Evolutionary conservation across 64 coral and sea anemone species (phyloP).

Genomic region (Pachyseris speciosa): DNA sequence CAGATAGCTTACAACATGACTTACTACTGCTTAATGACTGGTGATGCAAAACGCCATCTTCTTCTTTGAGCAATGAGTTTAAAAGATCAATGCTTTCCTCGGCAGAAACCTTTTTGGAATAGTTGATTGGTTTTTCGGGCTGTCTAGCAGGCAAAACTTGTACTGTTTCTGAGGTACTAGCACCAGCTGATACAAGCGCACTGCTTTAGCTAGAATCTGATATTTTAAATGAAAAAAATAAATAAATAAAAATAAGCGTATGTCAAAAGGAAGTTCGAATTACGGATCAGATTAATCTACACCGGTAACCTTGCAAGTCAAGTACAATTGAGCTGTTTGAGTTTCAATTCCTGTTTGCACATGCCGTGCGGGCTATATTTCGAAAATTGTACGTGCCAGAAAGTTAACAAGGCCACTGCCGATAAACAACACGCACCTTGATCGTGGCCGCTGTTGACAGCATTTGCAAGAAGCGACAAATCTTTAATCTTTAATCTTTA

Average conservation of each 20-base stretch:
- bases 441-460: neutral
- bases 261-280: slow-evolving; percentile 6
- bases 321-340: neutral
- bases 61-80: slow-evolving; percentile 20
- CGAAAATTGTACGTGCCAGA: too few relatives aligned
- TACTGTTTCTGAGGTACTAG: slow-evolving; percentile 30
- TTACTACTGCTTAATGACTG: slow-evolving; percentile 17
- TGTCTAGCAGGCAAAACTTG: slow-evolving; percentile 21
- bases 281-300: neutral
- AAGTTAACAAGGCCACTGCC: neutral
- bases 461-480: neutral
- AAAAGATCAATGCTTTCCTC: slow-evolving; percentile 16
- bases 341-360: neutral
- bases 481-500: too few relatives aligned
- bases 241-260: too few relatives aligned
- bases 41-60: slow-evolving; percentile 8
- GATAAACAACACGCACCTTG: neutral
- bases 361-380: too few relatives aligned
- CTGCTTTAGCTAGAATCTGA: slow-evolving; percentile 1
- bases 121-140: slow-evolving; percentile 9
- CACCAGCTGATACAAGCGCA: neutral
- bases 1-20: slow-evolving; percentile 34
- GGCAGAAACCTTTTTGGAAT: slow-evolving; percentile 18
- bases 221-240: neutral
- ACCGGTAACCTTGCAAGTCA: neutral